Base-by-base conservation (phyloP, 2,113 vertebrate genomes). In the Theristicus caerulescens region DNA sequence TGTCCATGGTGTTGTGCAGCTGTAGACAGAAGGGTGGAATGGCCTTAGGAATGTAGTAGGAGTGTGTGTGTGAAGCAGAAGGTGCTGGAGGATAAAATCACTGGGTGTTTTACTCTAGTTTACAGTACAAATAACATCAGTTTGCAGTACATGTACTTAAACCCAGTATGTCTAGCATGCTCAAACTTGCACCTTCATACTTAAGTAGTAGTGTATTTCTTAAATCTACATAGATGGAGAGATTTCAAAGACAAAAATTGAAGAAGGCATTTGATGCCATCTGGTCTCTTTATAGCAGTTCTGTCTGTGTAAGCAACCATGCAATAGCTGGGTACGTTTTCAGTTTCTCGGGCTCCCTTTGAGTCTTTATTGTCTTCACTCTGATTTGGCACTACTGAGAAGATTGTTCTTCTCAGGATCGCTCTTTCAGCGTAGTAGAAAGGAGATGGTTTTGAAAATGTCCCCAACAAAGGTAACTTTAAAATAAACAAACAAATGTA, bases 31-130 rank as follows among this genome's bases (percentile, higher is more conserved):
- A 82, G 57, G 78, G 65, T 71, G 84, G 73, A 93, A 93, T 89
- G 81, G 73, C 81, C 55, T 95, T 76, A 89, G 94, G 93, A 94
- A 89, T 94, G 91, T 49, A 47, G 70, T 82, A 91, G 77, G 83
- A 85, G 54, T 70, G 22, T 7, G 12, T 67, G 62, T 52, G 82
- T 88, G 55, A 71, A 89, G 91, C 90, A 96, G 84, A 65, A 94
- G 65, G 44, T 96, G 78, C 91, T 82, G 66, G 54, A 85, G 95
- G 87, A 76, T 81, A 91, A 97, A 92, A 91, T 97, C 93, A 85
- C 44, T 74, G 58, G 36, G 25, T 79, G 65, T 95, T 91, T 62
- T 86, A 46, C 72, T 86, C 29, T 26, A 36, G 84, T 95, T 97
- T 96, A 71, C 70, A 65, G 62, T 93, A 90, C 78, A 94, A 90